Conservation (phyloP, 1,140 invertebrate genomes). For the Halyomorpha halys region DNA sequence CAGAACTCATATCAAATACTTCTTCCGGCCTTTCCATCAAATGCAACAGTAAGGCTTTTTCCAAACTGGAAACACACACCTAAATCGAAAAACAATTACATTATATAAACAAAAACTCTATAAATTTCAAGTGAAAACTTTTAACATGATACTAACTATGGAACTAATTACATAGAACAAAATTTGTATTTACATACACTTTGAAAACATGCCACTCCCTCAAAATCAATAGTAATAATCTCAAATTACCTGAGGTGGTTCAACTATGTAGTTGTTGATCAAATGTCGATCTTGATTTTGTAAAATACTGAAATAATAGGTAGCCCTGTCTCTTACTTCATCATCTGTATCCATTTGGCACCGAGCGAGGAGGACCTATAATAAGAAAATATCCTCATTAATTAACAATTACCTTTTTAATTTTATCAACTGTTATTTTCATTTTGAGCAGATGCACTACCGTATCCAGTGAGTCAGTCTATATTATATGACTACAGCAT, state of each 20-base stretch:
- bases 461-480: too few species aligned
- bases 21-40: slow-evolving; percentile 56
- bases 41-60: slow-evolving; percentile 77
- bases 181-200: neutral
- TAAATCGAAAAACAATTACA: slow-evolving; percentile 31
- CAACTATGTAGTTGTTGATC: slow-evolving; percentile 77
- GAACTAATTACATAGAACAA: too few species aligned
- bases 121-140: too few species aligned
- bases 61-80: slow-evolving; percentile 74
- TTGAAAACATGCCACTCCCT: neutral
- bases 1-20: slow-evolving; percentile 81
- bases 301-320: slow-evolving; percentile 85
- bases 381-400: neutral
- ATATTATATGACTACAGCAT: too few species aligned
- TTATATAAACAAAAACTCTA: neutral
- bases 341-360: slow-evolving; percentile 96
- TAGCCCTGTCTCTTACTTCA: slow-evolving; percentile 96
- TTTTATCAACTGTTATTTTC: too few species aligned
- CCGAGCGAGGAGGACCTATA: slow-evolving; percentile 62
- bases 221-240: neutral
- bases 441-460: too few species aligned
- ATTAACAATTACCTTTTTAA: too few species aligned
- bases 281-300: slow-evolving; percentile 53
- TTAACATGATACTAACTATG: too few species aligned
- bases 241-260: slow-evolving; percentile 46